phyloP scores from a whole-genome alignment of 2,113 vertebrate genomes.

The Hippolais icterina region DNA sequence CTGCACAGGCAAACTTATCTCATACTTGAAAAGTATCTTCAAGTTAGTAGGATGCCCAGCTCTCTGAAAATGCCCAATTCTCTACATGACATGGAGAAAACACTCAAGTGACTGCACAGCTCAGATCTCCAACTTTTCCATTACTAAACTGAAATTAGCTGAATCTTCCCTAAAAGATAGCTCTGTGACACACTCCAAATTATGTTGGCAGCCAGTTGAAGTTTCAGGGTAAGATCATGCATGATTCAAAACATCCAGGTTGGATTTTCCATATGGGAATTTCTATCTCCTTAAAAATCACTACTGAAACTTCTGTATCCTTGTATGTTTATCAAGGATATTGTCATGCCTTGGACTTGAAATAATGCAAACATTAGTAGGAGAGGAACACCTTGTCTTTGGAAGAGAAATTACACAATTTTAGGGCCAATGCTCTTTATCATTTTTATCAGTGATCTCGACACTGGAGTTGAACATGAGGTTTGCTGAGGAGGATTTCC shows the following conservation, averaged over 20 bases:
- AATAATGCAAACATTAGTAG: neutral
- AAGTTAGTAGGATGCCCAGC: neutral
- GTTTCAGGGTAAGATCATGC: neutral
- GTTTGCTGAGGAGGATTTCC: neutral
- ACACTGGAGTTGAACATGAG: rapidly evolving
- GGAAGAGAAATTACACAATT: neutral
- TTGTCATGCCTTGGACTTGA: neutral
- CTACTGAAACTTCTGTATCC: neutral
- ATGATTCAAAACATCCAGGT: neutral
- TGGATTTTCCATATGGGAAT: neutral
- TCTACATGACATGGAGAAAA: neutral
- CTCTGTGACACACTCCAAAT: neutral
- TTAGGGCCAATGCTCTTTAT: neutral
- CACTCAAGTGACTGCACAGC: neutral
- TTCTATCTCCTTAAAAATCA: neutral
- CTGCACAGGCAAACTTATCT: neutral
- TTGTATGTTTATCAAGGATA: neutral
- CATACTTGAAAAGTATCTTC: neutral
- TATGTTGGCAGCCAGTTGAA: neutral
- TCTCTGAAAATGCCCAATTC: neutral
- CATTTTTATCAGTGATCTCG: neutral
- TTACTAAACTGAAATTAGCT: neutral
- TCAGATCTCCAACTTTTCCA: neutral
- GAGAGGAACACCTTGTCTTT: neutral
- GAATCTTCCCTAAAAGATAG: neutral